Conservation (phyloP, 2,113 vertebrate genomes). For the Channa maculata region DNA sequence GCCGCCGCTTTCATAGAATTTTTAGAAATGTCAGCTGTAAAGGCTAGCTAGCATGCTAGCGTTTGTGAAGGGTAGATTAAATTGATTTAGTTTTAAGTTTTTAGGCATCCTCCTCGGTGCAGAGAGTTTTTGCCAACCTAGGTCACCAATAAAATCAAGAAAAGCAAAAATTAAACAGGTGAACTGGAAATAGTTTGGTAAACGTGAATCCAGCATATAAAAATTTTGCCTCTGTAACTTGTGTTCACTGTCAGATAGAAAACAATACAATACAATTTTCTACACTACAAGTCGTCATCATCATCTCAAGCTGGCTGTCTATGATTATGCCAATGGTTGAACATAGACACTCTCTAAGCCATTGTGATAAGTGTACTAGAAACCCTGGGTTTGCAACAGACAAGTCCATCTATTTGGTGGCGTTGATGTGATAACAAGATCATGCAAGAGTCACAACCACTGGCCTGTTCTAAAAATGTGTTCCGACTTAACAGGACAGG, state of each 20-base stretch:
- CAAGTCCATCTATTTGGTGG: constrained; percentile 9
- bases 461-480: too few species aligned
- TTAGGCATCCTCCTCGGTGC: constrained; percentile 25
- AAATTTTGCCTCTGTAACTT: too few species aligned
- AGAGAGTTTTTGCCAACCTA: background rate
- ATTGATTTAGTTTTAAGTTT: constrained; percentile 14
- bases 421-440: constrained; percentile 46
- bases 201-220: too few species aligned
- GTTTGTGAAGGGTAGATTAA: constrained; percentile 11
- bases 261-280: too few species aligned
- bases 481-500: too few species aligned
- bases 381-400: constrained; percentile 4
- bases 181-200: too few species aligned
- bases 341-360: background rate
- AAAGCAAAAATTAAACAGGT: too few species aligned
- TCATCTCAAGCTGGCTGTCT: background rate
- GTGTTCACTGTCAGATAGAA: too few species aligned
- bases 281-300: too few species aligned
- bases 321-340: background rate
- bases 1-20: constrained; percentile 1
- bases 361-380: constrained; percentile 2
- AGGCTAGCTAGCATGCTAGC: constrained; percentile 55
- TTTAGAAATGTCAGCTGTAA: constrained; percentile 45
- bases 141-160: too few species aligned
- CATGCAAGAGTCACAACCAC: background rate